Evolutionary conservation across 1,140 invertebrate species (phyloP), one percentile per base, ranked within the genome.

Genomic region (Archivesica marissinica): DNA sequence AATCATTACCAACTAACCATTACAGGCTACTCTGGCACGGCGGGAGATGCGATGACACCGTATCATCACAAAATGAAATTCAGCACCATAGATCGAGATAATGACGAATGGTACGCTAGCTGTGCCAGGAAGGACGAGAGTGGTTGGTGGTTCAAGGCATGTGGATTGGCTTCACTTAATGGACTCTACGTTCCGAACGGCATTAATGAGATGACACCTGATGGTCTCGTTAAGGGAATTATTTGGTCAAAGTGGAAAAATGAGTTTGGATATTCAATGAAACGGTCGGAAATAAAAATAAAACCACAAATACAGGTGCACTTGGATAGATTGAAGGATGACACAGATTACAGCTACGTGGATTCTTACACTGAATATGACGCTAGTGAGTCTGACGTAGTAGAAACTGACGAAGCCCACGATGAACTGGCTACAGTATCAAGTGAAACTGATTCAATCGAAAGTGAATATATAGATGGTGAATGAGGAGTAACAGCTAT

Each of bases 1-100:
- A 97, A 98, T 92, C 97, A 97, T 91, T 98, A 98, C 92, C 97
- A 97, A 92, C 94, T 98, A 54, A 97, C 97, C 93, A 97, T 98
- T 85, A 97, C 97, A 88, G 97, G 97, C 7, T 98, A 98, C 92
- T 97, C 97, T 92, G 98, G 97, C 23, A 98, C 97, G 88, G 97
- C 97, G 28, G 94, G 94, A 2, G 96, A 96, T 92, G 95, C 95
- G 7, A 93, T 96, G 70, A 91, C 91, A 6, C 93, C 93, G 64
- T 94, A 94, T 86, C 95, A 96, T 89, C 95, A 95, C 90, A 93
- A 92, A 15, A 94, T 94, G 88, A 91, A 93, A 44, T 96, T 96
- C 88, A 96, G 95, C 86, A 96, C 96, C 0, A 93, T 91, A 54
- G 96, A 96, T 92, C 89, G 88, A 7, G 94, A 95, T 82, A 95